Evolutionary conservation across 1,140 invertebrate species (phyloP), one percentile per base, ranked within the genome.

Genomic region (Heliconius eleuchia): DNA sequence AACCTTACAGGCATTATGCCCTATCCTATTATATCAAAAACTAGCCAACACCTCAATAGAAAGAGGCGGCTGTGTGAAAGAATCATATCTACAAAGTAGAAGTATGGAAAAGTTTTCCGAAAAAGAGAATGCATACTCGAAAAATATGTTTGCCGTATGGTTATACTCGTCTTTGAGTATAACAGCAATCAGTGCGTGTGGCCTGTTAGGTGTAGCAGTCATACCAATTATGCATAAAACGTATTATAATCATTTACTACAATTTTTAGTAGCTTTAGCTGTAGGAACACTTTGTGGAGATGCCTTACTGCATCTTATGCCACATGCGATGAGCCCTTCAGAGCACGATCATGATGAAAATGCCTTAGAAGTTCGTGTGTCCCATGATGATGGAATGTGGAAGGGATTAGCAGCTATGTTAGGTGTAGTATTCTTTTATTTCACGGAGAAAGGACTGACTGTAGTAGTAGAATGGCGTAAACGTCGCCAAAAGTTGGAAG

Each of bases 211-310:
- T 16, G 96, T 98, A 30, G 96, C 96, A 37, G 97, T 99, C 3
- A 98, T 99, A 88, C 98, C 98, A 2, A 96, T 98, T 16, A 98
- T 99, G 97, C 96, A 98, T 89, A 98, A 97, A 87, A 96, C 96
- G 76, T 98, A 98, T 93, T 99, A 99, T 89, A 97, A 99, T 85
- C 97, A 98, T 82, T 93, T 99, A 55, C 95, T 99, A 77, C 98
- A 99, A 91, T 99, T 98, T 92, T 95, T 99, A 77, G 98, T 99
- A 6, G 98, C 98, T 1, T 94, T 99, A 76, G 98, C 98, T 46
- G 97, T 99, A 50, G 98, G 98, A 18, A 98, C 98, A 6, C 95
- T 99, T 73, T 97, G 97, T 60, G 98, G 98, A 7, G 98, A 99
- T 95, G 98, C 98, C 2, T 94, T 99, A 39, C 95, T 99, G 78